phyloP scores from a whole-genome alignment of 30 jellyfish, hydroid and myxozoan genomes.

The Aurelia coerulea region DNA sequence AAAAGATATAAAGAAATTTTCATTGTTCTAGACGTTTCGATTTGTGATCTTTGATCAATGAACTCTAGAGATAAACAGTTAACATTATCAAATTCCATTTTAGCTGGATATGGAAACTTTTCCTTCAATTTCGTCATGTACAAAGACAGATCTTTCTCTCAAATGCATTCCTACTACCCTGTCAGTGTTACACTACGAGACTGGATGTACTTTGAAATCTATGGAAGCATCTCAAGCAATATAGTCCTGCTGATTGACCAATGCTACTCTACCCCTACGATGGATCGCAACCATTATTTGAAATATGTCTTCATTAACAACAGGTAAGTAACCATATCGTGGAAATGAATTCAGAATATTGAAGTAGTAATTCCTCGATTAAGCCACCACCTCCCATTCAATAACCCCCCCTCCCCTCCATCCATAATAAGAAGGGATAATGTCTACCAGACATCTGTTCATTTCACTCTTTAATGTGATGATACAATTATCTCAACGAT shows the following conservation, averaged over 20 bases:
- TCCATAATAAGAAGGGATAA: too few relatives aligned
- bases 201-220: constrained; percentile 32
- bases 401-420: too few relatives aligned
- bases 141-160: constrained; percentile 2
- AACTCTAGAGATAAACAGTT: too few relatives aligned
- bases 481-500: too few relatives aligned
- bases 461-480: too few relatives aligned
- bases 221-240: constrained; percentile 12
- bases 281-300: constrained; percentile 20
- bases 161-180: constrained; percentile 26
- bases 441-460: too few relatives aligned
- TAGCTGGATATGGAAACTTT: constrained; percentile 44
- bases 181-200: constrained; percentile 30
- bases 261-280: constrained; percentile 34
- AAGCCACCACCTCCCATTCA: too few relatives aligned
- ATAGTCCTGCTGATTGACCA: constrained; percentile 15
- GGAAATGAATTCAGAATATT: too few relatives aligned
- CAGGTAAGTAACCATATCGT: not conserved
- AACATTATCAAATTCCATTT: not conserved
- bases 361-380: too few relatives aligned
- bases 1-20: too few relatives aligned
- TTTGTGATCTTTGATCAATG: too few relatives aligned
- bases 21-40: too few relatives aligned
- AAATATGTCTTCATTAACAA: constrained; percentile 20
- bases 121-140: constrained; percentile 33